Percentiles rank a stretch among this genome's conserved stretches.
Evolutionary conservation across 2,888 invertebrate species (phyloP).

Genomic region (Tipula unca): DNA sequence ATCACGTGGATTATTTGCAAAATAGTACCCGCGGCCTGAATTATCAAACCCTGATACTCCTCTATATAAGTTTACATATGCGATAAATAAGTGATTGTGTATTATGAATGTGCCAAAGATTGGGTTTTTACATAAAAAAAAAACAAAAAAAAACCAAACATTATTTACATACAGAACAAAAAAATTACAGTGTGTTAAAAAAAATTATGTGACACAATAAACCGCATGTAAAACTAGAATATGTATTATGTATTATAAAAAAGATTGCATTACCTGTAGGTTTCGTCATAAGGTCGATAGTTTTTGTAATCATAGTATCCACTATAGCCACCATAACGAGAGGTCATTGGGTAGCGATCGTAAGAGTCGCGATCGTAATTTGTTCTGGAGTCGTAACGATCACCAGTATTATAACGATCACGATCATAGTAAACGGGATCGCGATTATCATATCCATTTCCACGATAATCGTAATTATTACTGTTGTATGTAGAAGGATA

Average conservation of each 20-base stretch:
- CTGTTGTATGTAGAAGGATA: neutral
- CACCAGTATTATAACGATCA: conserved; percentile 30
- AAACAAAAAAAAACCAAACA: neutral
- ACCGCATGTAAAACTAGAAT: neutral
- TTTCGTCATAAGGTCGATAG: conserved; percentile 41
- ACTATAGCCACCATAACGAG: neutral
- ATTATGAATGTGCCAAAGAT: conserved; percentile 17
- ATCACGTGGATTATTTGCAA: conserved; percentile 45
- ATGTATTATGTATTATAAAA: neutral
- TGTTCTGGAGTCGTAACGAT: conserved; percentile 25
- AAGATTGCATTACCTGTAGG: conserved; percentile 36
- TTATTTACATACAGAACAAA: conserved; percentile 2
- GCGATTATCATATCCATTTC: conserved; percentile 37
- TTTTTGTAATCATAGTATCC: conserved; percentile 38
- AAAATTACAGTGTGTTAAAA: neutral
- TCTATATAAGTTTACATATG: conserved; percentile 32
- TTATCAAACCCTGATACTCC: conserved; percentile 56
- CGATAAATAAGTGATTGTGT: neutral
- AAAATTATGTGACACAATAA: neutral
- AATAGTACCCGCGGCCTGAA: conserved; percentile 54
- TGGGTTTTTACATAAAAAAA: conserved; percentile 16
- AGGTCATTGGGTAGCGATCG: conserved; percentile 36
- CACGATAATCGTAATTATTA: conserved; percentile 28
- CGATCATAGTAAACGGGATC: conserved; percentile 32
- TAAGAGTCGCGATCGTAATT: conserved; percentile 36